These are phyloP conservation scores for Lutjanus argentimaculatus DNA, from an alignment of 2,797 vertebrate species.

Conservation along the genomic window DNA sequence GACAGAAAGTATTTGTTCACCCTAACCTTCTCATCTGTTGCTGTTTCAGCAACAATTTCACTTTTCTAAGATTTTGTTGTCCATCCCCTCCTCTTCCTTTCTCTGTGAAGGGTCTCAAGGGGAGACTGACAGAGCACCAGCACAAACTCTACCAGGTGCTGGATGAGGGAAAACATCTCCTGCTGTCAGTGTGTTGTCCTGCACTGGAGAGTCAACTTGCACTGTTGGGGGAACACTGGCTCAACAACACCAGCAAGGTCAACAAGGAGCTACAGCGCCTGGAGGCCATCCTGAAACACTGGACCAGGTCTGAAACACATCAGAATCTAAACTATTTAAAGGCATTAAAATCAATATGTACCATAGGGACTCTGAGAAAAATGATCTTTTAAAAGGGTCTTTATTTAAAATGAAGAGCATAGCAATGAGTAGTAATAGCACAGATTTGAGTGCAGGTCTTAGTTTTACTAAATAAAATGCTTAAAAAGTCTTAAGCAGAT, in stretches of 20 bases:
- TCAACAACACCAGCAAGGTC: conserved; percentile 90
- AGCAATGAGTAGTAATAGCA: neutral
- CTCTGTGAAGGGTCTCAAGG: conserved; percentile 88
- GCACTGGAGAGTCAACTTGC: conserved; percentile 92
- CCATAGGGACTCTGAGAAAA: neutral
- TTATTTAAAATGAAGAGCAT: neutral
- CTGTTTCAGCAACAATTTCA: neutral
- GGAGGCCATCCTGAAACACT: conserved; percentile 95
- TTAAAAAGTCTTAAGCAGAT: neutral
- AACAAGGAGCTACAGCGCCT: conserved; percentile 94
- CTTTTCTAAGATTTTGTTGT: neutral
- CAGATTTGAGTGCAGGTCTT: neutral
- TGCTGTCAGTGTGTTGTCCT: conserved; percentile 91
- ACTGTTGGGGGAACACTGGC: conserved; percentile 93
- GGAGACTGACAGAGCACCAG: conserved; percentile 90
- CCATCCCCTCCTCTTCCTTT: neutral
- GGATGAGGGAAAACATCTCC: conserved; percentile 93
- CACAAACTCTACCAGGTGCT: conserved; percentile 94
- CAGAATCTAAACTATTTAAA: neutral
- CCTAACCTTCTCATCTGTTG: neutral
- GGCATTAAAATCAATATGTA: neutral
- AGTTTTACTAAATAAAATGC: neutral
- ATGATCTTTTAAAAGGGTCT: neutral
- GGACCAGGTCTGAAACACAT: conserved; percentile 90
- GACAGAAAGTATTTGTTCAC: neutral